A percentile compares a stretch with the other conserved stretches of the same genome.
Evolutionary conservation across 2,888 invertebrate genomes (phyloP).

Genomic region (Dioctria rufipes): DNA sequence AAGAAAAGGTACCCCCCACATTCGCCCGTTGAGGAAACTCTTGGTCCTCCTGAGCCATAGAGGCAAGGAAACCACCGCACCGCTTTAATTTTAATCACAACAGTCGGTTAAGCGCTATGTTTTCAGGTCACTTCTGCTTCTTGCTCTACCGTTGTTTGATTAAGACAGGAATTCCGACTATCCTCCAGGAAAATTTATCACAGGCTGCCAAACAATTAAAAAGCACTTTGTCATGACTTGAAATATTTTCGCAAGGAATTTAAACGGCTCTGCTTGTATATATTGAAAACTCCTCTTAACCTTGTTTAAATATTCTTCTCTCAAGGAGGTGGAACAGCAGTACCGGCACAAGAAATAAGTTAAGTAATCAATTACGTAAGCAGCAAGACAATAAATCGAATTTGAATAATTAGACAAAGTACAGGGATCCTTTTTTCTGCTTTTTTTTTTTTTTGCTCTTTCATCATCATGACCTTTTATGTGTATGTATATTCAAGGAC

Average conservation of each 20-base stretch:
- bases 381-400: no score
- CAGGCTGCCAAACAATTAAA: conserved; percentile 35
- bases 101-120: neutral
- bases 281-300: no score
- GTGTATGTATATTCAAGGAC: no score
- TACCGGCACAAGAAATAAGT: no score
- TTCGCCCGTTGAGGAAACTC: neutral
- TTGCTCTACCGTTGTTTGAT: conserved; percentile 5
- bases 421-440: no score
- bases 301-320: no score
- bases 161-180: conserved; percentile 33
- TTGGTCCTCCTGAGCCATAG: no score
- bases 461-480: no score
- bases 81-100: conserved; percentile 48
- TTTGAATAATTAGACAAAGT: no score
- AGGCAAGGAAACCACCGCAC: neutral
- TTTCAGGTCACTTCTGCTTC: conserved; percentile 46
- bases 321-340: no score
- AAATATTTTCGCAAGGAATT: conserved; percentile 27
- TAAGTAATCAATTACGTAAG: no score
- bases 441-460: no score
- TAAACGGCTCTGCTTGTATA: neutral
- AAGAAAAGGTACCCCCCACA: conserved; percentile 4
- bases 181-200: conserved; percentile 20
- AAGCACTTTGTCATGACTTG: conserved; percentile 39